These are phyloP conservation scores for Lamprologus tigripictilis DNA, from an alignment of 2,113 vertebrate genomes.

Conservation along the genomic window DNA sequence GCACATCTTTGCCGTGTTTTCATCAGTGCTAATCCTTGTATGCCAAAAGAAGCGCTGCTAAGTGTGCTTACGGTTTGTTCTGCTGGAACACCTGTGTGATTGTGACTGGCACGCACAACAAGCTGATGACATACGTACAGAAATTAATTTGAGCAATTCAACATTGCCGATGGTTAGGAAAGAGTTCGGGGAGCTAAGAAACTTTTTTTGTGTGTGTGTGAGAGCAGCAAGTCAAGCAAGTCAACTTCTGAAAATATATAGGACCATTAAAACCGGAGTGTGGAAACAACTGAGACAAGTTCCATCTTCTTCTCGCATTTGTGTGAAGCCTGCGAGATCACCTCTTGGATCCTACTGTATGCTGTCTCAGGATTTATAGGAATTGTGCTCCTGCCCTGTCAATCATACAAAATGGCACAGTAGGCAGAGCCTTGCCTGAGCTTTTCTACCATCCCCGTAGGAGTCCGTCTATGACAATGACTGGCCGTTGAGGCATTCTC, in stretches of 20 bases:
- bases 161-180: conserved; percentile 40
- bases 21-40: not conserved
- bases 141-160: conserved; percentile 42
- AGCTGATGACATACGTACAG: conserved; percentile 43
- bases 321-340: conserved; percentile 33
- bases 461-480: conserved; percentile 78
- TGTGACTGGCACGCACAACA: conserved; percentile 36
- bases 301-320: conserved; percentile 15
- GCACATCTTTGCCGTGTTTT: conserved; percentile 5
- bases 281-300: conserved; percentile 31
- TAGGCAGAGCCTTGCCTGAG: conserved; percentile 56
- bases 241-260: conserved; percentile 60
- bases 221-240: conserved; percentile 62
- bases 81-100: conserved; percentile 48
- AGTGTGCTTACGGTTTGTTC: conserved; percentile 60
- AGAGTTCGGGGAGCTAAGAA: conserved; percentile 56
- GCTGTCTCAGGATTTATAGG: conserved; percentile 46
- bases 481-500: conserved; percentile 95
- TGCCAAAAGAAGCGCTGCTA: conserved; percentile 13
- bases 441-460: conserved; percentile 28
- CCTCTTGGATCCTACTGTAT: not conserved
- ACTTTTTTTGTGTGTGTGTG: not conserved
- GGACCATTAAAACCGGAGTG: conserved; percentile 37
- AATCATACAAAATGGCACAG: conserved; percentile 57
- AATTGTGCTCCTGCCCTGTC: conserved; percentile 70